These are phyloP conservation scores for Zaprionus camerounensis DNA, from an alignment of 1,140 invertebrate genomes.

Conservation along the genomic window DNA sequence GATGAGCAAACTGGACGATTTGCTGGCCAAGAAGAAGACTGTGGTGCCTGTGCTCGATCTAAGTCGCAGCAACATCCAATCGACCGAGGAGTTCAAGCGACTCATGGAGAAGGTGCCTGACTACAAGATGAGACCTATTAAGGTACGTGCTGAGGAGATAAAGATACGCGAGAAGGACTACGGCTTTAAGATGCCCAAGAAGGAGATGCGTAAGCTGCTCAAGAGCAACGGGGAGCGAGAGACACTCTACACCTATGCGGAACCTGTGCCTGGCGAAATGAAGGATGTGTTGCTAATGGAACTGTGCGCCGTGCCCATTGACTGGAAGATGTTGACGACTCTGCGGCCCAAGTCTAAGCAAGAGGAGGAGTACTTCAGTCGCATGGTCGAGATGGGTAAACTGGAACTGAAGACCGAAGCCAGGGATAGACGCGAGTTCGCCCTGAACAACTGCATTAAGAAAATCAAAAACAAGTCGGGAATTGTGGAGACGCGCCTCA, in stretches of 20 bases:
- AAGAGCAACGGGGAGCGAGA: slow-evolving; percentile 75
- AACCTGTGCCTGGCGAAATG: slow-evolving; percentile 94
- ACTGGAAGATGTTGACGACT: slow-evolving; percentile 96
- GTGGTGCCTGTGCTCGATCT: slow-evolving; percentile 92
- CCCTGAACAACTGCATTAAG: slow-evolving; percentile 87
- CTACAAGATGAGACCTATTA: slow-evolving; percentile 94
- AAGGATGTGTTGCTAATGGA: slow-evolving; percentile 88
- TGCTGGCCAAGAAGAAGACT: slow-evolving; percentile 92
- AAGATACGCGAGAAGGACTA: slow-evolving; percentile 88
- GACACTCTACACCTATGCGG: slow-evolving; percentile 86
- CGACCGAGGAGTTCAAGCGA: slow-evolving; percentile 92
- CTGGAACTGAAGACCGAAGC: slow-evolving; percentile 88
- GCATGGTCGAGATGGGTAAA: slow-evolving; percentile 92
- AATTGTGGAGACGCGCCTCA: slow-evolving; percentile 90
- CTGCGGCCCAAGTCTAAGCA: slow-evolving; percentile 91
- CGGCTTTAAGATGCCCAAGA: slow-evolving; percentile 85
- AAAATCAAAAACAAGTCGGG: slow-evolving; percentile 92
- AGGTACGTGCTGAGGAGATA: slow-evolving; percentile 88
- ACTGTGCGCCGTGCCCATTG: slow-evolving; percentile 93
- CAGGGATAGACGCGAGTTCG: slow-evolving; percentile 87
- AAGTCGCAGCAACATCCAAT: slow-evolving; percentile 90
- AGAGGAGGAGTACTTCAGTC: slow-evolving; percentile 95
- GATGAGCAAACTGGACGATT: slow-evolving; percentile 91
- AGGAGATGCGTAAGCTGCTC: slow-evolving; percentile 74
- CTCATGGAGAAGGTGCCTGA: slow-evolving; percentile 94